These are phyloP conservation scores for Amazona guildingii DNA, from an alignment of 2,113 vertebrate genomes.

Conservation along the genomic window DNA sequence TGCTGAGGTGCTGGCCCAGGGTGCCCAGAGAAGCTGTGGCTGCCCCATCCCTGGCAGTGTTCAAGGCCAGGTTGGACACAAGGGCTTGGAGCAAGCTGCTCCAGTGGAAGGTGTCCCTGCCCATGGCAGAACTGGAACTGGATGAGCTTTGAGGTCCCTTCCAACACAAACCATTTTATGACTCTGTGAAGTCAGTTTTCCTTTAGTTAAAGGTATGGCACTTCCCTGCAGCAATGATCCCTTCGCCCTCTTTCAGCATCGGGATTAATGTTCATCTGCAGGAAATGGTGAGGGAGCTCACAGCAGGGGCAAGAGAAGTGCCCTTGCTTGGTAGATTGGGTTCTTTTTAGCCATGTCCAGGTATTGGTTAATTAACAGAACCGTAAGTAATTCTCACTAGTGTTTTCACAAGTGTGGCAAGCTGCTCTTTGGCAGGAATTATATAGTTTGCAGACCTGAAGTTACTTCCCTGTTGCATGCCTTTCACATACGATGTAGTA, in stretches of 20 bases:
- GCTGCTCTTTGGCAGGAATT: not conserved
- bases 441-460: not conserved
- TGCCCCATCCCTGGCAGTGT: too few relatives aligned
- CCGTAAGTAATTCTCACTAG: not conserved
- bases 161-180: not conserved
- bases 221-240: not conserved
- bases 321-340: accelerated
- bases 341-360: not conserved
- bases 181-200: not conserved
- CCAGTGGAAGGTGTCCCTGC: not conserved
- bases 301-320: not conserved
- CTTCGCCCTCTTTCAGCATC: not conserved
- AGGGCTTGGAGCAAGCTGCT: not conserved
- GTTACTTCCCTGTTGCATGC: not conserved
- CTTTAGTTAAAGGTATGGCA: not conserved
- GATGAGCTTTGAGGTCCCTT: not conserved
- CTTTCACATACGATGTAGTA: not conserved
- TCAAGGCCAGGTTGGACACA: too few relatives aligned
- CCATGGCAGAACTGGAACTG: accelerated
- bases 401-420: not conserved
- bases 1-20: not conserved
- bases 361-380: not conserved
- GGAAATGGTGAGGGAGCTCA: not conserved
- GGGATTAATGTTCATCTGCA: not conserved
- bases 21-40: too few relatives aligned